Evolutionary conservation across 2,113 vertebrate species (phyloP).

Genomic region (Nettapus auritus): DNA sequence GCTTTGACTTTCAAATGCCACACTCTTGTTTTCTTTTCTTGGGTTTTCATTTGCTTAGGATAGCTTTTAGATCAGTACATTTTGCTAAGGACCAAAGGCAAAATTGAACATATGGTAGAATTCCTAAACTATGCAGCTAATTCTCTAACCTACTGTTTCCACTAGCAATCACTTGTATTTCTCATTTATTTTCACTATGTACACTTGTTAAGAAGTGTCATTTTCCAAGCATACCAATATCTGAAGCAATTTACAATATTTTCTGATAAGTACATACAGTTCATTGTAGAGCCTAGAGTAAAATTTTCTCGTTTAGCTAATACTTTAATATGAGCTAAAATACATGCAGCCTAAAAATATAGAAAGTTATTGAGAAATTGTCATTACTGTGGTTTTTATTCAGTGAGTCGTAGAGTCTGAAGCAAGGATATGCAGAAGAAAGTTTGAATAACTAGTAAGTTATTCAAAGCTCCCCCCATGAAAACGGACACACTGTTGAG

Average conservation of each 20-base stretch:
- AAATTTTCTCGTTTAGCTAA: not conserved
- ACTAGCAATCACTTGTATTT: not conserved
- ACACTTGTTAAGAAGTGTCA: not conserved
- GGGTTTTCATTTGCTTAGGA: not conserved
- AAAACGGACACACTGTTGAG: not conserved
- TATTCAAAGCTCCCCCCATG: not conserved
- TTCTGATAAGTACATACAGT: not conserved
- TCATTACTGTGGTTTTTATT: not conserved
- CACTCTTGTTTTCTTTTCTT: not conserved
- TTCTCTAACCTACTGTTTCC: not conserved
- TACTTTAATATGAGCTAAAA: not conserved
- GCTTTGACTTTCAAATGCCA: not conserved
- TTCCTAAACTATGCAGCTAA: not conserved
- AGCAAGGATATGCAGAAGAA: not conserved
- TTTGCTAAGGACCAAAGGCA: constrained; percentile 7
- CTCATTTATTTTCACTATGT: constrained; percentile 1
- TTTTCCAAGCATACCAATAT: not conserved
- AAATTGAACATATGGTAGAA: not conserved
- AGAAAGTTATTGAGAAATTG: not conserved
- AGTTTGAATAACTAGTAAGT: not conserved
- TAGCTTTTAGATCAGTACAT: not conserved
- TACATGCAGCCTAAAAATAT: not conserved
- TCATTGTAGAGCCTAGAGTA: not conserved
- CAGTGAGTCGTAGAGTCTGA: not conserved
- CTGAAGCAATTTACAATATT: not conserved